phyloP scores from a whole-genome alignment of 2,797 vertebrate genomes.

The Nannoperca australis region DNA sequence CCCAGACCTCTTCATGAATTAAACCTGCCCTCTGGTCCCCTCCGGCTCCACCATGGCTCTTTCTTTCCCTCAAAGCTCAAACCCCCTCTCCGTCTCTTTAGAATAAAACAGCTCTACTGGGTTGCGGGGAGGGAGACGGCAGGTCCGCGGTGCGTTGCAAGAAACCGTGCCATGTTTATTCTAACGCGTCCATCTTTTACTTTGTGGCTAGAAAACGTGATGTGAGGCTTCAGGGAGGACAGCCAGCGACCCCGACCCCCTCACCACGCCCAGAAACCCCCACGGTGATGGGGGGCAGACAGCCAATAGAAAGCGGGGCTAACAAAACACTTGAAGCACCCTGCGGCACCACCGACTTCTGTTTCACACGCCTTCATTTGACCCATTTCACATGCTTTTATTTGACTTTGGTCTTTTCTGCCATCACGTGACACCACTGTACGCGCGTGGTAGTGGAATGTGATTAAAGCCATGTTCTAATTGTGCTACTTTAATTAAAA shows the following conservation, averaged over 20 bases:
- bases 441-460: neutral
- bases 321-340: neutral
- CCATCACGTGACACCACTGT: neutral
- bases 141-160: slow-evolving; percentile 12
- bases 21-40: slow-evolving; percentile 25
- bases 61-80: slow-evolving; percentile 2
- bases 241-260: slow-evolving; percentile 3
- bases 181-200: slow-evolving; percentile 43
- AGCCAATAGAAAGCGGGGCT: slow-evolving; percentile 13
- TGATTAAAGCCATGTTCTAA: neutral
- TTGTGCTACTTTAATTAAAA: neutral
- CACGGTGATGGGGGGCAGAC: neutral
- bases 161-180: slow-evolving; percentile 17
- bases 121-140: neutral
- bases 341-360: too few species aligned
- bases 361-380: neutral
- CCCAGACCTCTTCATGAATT: slow-evolving; percentile 40
- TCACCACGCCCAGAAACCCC: slow-evolving; percentile 55
- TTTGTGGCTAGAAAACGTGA: neutral
- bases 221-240: neutral
- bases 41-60: slow-evolving; percentile 60
- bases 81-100: neutral
- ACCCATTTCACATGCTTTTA: neutral
- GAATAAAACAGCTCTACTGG: neutral
- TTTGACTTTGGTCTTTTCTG: neutral